Evolutionary conservation across 2,113 vertebrate genomes (phyloP).

Genomic region (Panthera uncia): DNA sequence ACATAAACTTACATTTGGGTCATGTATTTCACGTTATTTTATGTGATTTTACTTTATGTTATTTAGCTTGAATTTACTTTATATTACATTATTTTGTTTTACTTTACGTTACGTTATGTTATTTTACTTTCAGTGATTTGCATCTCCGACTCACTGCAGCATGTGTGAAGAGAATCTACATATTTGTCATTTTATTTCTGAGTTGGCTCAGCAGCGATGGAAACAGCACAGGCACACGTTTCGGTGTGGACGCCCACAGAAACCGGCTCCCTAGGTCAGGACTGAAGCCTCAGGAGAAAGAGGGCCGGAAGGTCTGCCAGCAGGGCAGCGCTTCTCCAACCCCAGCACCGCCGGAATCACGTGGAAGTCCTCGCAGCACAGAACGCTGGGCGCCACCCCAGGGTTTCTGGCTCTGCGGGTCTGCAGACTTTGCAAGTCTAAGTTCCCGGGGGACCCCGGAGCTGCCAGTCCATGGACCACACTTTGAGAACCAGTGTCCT

Average conservation of each 20-base stretch:
- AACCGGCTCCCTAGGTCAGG: no score
- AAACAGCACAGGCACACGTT: rapidly evolving
- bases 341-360: background rate
- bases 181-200: background rate
- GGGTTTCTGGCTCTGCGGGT: background rate
- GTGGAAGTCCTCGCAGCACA: background rate
- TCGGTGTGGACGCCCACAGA: background rate
- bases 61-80: background rate
- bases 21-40: background rate
- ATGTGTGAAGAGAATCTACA: background rate
- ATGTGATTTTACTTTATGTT: background rate
- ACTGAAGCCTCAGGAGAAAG: rapidly evolving
- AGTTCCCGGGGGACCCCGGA: background rate
- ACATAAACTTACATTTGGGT: background rate
- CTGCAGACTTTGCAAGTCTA: background rate
- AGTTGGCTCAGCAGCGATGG: background rate
- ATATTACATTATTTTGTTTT: background rate
- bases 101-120: background rate
- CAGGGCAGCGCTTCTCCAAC: background rate
- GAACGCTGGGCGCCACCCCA: rapidly evolving
- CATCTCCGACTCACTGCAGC: background rate
- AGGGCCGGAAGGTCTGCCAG: no score
- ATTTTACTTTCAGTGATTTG: background rate
- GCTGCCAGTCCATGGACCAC: background rate
- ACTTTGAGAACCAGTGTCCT: background rate